A percentile compares a stretch with the other conserved stretches of the same genome.
Conservation (phyloP, 2,113 vertebrate genomes). For the Pterocles burchelli region DNA sequence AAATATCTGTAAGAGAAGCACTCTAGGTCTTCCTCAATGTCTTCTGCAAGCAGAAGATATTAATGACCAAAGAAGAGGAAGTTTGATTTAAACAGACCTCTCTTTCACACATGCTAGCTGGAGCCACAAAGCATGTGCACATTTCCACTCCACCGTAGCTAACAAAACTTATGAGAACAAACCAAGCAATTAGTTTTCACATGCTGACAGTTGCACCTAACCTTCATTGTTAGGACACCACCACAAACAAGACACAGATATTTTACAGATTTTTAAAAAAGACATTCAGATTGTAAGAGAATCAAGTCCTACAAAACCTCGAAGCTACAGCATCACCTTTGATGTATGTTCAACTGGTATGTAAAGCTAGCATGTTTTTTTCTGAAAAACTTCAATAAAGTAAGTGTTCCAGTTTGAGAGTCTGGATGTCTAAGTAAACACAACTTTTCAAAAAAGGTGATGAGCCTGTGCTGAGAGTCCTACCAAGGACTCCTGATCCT, state of each 20-base stretch:
- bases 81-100: slow-evolving; percentile 13
- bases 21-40: not conserved
- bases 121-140: not conserved
- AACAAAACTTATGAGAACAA: slow-evolving; percentile 28
- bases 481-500: not conserved
- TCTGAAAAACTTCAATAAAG: not conserved
- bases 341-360: not conserved
- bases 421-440: not conserved
- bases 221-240: not conserved
- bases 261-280: not conserved
- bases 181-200: not conserved
- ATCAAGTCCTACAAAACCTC: not conserved
- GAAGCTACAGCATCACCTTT: not conserved
- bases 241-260: not conserved
- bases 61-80: slow-evolving; percentile 20
- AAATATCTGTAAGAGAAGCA: not conserved
- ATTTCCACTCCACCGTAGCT: slow-evolving; percentile 7
- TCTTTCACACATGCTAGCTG: not conserved
- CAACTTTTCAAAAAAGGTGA: not conserved
- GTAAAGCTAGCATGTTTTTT: not conserved
- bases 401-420: not conserved
- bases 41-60: not conserved
- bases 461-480: not conserved
- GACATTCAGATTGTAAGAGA: not conserved
- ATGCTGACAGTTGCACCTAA: not conserved